Evolutionary conservation across 2,888 invertebrate species (phyloP), one percentile per base, ranked within the genome.

Genomic region (Sericinus montela): DNA sequence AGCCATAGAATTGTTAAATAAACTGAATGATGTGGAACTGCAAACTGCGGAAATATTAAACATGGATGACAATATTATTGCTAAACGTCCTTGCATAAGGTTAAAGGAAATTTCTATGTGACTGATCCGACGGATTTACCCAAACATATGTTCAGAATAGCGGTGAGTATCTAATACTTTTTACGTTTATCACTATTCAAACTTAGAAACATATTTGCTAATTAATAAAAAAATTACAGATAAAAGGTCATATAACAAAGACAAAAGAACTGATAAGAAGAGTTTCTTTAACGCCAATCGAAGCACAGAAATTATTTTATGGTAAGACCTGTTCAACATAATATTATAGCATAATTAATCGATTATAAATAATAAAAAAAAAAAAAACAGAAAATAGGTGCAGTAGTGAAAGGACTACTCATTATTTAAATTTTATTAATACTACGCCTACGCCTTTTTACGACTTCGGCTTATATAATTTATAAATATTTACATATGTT

Each of bases 111-210:
- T 23, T 61, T 75, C n/a, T 82, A 78, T 48, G 28, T 61, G 0
- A 67, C 76, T 0, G 49, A 62, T 0, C 42, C 55, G 1, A 60
- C 73, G 29, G 32, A 57, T 9, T 58, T 73, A 0, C 81, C 80
- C 1, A 56, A 53, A 8, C 46, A 53, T 1, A 54, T 58, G 42
- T 82, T 83, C 46, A 67, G 59, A 59, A 61, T 82, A 38, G 61
- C 58, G 35, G 82, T 48, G 6, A 6, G 37, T 48, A 19, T 15
- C 25, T 4, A 10, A 1, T 23, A 14, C 14, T 19, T 13, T 37
- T 78, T 58, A n/a, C n/a, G n/a, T n/a, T n/a, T n/a, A n/a, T n/a
- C n/a, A n/a, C n/a, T n/a, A n/a, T n/a, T n/a, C n/a, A n/a, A n/a
- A n/a, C n/a, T n/a, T n/a, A n/a, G n/a, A n/a, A n/a, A n/a, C n/a